Evolutionary conservation across 53 echinoderm and acorn worm genomes (phyloP).

Genomic region (Arbacia lixula): DNA sequence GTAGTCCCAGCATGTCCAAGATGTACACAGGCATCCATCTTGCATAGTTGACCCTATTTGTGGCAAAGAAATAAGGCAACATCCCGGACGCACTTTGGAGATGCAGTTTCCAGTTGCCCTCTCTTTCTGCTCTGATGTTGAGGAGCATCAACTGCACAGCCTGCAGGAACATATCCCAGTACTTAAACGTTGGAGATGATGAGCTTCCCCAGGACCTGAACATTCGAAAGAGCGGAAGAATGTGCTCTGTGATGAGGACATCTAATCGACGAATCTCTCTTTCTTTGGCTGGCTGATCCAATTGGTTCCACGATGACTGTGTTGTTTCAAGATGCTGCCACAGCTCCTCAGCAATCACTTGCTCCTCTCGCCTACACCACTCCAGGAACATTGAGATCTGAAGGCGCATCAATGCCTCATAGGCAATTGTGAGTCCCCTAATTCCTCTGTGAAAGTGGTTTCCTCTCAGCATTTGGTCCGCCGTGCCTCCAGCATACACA

Average conservation of each 20-base stretch:
- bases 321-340: slow-evolving; percentile 5
- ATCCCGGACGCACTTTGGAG: not conserved
- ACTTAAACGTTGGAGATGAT: slow-evolving; percentile 41
- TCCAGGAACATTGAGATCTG: slow-evolving; percentile 10
- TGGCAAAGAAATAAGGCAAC: slow-evolving; percentile 38
- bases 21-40: slow-evolving; percentile 41
- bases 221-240: slow-evolving; percentile 25
- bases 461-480: slow-evolving; percentile 47
- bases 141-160: slow-evolving; percentile 42
- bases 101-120: slow-evolving; percentile 43
- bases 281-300: not conserved
- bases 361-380: slow-evolving; percentile 9
- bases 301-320: not conserved
- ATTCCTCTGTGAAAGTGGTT: slow-evolving; percentile 55
- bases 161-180: slow-evolving; percentile 39
- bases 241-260: not conserved
- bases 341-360: not conserved
- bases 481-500: slow-evolving; percentile 53
- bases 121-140: slow-evolving; percentile 57
- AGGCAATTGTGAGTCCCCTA: slow-evolving; percentile 44
- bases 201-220: slow-evolving; percentile 1
- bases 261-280: not conserved
- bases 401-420: slow-evolving; percentile 38
- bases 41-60: slow-evolving; percentile 32
- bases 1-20: slow-evolving; percentile 41